Evolutionary conservation across 2,888 invertebrate genomes (phyloP), one percentile per base, ranked within the genome.

Genomic region (Spisula subtruncata): DNA sequence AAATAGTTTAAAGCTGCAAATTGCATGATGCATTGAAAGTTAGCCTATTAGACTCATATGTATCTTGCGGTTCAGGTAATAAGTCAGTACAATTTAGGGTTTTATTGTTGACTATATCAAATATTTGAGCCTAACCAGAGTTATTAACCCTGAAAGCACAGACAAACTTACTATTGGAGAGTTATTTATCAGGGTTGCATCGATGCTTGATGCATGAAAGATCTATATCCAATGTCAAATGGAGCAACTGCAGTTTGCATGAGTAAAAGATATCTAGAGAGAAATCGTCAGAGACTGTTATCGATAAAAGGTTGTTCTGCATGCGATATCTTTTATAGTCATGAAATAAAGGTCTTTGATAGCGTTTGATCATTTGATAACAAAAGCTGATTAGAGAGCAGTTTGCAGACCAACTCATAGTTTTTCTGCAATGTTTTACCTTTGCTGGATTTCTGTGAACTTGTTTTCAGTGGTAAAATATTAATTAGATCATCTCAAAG

Each of bases 261-360:
- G 60, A 8, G 60, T 25, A 25, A 66, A 66, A 66, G 60, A 66
- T 66, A 66, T 66, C n/a, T 25, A n/a, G 60, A 25, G 60, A 66
- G 60, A 66, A 66, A 66, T 66, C n/a, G 60, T 66, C 25, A 8
- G 25, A 25, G 60, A n/a, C n/a, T 25, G 60, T 66, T 66, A 66
- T 66, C 60, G n/a, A 66, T 66, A 66, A 66, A 66, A 66, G 60
- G 60, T 66, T 66, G 60, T 66, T 25, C 60, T 66, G 60, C 60
- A 66, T 66, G 60, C 60, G 25, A 66, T 66, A 75, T 75, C 75
- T 18, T 75, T 32, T 32, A 75, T 75, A 18, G 35, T 35, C 32
- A 12, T 75, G 75, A 75, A 75, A 75, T 75, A 32, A 25, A 75
- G 29, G 14, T 75, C 75, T 75, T 75, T 75, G 75, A 75, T 75